These are phyloP conservation scores for Chiloscyllium plagiosum DNA, from an alignment of 2,113 vertebrate genomes.

Conservation along the genomic window DNA sequence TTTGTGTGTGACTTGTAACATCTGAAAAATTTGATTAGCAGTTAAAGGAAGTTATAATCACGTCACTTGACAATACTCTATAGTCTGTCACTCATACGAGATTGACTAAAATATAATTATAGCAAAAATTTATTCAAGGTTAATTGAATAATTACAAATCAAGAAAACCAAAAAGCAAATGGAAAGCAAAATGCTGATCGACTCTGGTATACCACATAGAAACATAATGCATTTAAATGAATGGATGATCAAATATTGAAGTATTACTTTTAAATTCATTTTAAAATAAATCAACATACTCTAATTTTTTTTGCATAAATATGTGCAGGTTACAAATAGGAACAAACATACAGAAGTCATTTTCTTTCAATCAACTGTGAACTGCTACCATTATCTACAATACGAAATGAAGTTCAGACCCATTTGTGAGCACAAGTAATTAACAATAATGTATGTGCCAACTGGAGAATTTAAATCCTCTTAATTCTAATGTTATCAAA, in stretches of 20 bases:
- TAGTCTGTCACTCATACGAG: not conserved
- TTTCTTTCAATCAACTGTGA: not conserved
- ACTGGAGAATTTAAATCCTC: not conserved
- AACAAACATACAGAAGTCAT: not conserved
- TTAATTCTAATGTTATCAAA: not conserved
- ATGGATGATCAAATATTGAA: not conserved
- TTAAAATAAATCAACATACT: not conserved
- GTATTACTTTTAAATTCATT: not conserved
- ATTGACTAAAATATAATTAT: not conserved
- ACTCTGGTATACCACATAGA: not conserved
- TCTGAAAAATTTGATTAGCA: constrained; percentile 59
- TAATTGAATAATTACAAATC: not conserved
- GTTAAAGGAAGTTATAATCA: not conserved
- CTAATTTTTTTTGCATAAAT: not conserved
- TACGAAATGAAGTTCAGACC: not conserved
- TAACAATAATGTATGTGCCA: not conserved
- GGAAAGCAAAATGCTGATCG: not conserved
- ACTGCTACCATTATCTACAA: not conserved
- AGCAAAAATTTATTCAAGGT: not conserved
- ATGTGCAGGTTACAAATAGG: not conserved
- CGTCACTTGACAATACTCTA: not conserved
- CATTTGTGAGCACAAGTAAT: not conserved
- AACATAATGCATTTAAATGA: not conserved
- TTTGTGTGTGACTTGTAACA: constrained; percentile 62
- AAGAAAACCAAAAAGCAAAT: not conserved